Evolutionary conservation across 2,888 invertebrate genomes (phyloP), one percentile per base, ranked within the genome.

Genomic region (Frankliniella fusca): DNA sequence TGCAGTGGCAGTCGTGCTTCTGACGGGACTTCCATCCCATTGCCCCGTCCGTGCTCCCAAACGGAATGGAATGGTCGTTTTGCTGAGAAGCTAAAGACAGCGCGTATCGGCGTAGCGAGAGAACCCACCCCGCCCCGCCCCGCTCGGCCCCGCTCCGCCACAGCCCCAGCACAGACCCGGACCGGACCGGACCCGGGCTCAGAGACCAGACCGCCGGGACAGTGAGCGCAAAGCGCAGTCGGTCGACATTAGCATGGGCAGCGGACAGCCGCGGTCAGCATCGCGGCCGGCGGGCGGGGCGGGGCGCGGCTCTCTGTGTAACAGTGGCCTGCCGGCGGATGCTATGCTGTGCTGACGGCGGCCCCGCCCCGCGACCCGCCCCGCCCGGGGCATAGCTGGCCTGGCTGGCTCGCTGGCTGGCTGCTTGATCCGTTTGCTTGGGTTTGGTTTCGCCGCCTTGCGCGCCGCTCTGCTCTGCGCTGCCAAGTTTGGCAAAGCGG

Each of bases 21-120:
- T 61, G 61, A 61, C 61, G 61, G 61, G 61, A 61, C 61, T 61
- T 61, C 61, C 61, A 61, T 61, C 61, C 61, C 61, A 61, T 61
- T 61, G 61, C 61, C 7, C n/a, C 20, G 61, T 10, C 61, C 61
- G 61, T 7, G 61, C 61, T 38, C 20, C 61, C 61, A 18, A 15
- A 7, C 61, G n/a, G 61, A 61, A 61, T 61, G 61, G n/a, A 61
- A 61, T 61, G n/a, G 61, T 61, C 61, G 61, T 61, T 61, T 61
- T 61, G 61, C 61, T 61, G n/a, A 61, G n/a, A n/a, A n/a, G 61
- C 61, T 15, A 61, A 61, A 61, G 61, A 18, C 61, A n/a, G n/a
- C 61, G 61, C 61, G 61, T 18, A 61, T 61, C 61, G 7, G 61
- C 61, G 61, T 7, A 61, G 61, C 54, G 54, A 18, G 61, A 61